These are phyloP conservation scores for Ophioderma brevispina DNA, from an alignment of 35 echinoderm and acorn worm species.

Conservation along the genomic window DNA sequence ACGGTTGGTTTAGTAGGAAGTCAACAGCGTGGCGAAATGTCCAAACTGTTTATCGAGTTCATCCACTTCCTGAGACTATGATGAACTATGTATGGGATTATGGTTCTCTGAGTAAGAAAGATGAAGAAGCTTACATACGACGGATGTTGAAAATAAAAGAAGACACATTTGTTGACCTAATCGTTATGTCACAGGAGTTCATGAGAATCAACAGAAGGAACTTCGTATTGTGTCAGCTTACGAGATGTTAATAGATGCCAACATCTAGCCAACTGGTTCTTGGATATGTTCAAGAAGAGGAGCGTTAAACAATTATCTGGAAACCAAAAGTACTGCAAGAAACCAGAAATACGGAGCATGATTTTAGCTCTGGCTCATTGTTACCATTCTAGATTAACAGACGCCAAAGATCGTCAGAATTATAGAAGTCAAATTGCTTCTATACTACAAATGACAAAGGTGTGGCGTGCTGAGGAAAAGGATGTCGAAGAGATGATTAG, in stretches of 20 bases:
- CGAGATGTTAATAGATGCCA: conserved; percentile 36
- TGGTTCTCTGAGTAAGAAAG: conserved; percentile 27
- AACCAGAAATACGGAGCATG: neutral
- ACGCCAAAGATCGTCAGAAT: neutral
- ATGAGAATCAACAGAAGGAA: conserved; percentile 6
- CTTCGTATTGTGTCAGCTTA: conserved; percentile 36
- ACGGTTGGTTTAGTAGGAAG: conserved; percentile 11
- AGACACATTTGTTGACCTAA: conserved; percentile 24
- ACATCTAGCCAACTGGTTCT: conserved; percentile 26
- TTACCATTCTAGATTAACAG: conserved; percentile 31
- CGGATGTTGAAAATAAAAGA: conserved; percentile 10
- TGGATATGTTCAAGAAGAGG: conserved; percentile 21
- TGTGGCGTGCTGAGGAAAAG: neutral
- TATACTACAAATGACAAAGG: neutral
- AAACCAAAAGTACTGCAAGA: neutral
- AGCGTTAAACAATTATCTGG: neutral
- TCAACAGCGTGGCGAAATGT: conserved; percentile 23
- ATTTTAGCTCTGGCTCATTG: conserved; percentile 34
- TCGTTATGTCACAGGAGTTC: conserved; percentile 42
- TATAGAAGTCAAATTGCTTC: conserved; percentile 11
- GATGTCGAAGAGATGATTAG: conserved; percentile 21
- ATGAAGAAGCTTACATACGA: conserved; percentile 43
- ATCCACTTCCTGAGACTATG: conserved; percentile 47
- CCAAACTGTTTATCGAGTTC: conserved; percentile 42
- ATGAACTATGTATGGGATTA: conserved; percentile 56